These are phyloP conservation scores for Bombus superbus DNA, from an alignment of 1,140 invertebrate genomes.

Conservation along the genomic window DNA sequence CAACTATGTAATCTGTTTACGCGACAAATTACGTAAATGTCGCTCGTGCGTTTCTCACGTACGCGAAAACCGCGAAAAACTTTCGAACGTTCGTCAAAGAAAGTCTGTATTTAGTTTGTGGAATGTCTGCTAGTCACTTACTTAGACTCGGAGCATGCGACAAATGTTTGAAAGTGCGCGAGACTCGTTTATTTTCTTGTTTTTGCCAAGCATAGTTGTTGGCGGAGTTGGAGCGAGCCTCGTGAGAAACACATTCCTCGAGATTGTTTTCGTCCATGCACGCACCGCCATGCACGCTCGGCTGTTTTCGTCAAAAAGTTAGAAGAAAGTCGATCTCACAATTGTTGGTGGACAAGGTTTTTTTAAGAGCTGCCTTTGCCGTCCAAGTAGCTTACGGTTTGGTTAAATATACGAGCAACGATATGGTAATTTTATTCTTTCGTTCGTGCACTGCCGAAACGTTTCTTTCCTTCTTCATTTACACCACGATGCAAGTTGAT, in stretches of 20 bases:
- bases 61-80: not conserved
- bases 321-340: not conserved
- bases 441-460: too few relatives aligned
- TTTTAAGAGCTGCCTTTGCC: not conserved
- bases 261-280: not conserved
- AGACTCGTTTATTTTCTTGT: slow-evolving; percentile 28
- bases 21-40: not conserved
- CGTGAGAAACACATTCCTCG: not conserved
- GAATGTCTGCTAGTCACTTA: not conserved
- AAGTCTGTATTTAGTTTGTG: not conserved
- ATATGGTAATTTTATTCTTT: not conserved
- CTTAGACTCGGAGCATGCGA: not conserved
- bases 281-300: not conserved
- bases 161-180: not conserved
- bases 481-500: too few relatives aligned
- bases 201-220: not conserved
- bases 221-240: not conserved
- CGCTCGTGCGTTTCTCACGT: not conserved
- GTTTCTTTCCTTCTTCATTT: too few relatives aligned
- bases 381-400: not conserved
- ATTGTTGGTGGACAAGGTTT: not conserved
- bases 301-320: not conserved
- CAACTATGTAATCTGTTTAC: not conserved
- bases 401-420: not conserved
- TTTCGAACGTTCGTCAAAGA: not conserved